Percentiles rank a stretch among this genome's conserved stretches.
Conservation (phyloP, 2,888 invertebrate genomes). For the Mesorhabditis sp. region DNA sequence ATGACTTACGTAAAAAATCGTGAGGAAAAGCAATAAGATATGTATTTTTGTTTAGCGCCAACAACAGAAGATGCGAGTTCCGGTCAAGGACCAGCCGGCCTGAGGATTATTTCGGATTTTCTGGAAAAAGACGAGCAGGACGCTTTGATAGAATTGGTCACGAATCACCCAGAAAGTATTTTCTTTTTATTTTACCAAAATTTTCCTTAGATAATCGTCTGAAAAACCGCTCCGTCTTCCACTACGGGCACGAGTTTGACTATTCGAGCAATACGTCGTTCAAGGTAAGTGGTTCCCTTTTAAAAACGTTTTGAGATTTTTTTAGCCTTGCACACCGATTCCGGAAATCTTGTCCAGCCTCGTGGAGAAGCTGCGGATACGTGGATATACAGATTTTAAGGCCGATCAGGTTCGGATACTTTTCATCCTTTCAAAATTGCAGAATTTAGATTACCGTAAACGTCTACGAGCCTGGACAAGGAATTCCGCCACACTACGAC, state of each 20-base stretch:
- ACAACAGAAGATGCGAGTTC: neutral
- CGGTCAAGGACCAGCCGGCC: neutral
- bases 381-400: slow-evolving; percentile 19
- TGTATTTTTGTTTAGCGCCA: neutral
- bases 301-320: too few relatives aligned
- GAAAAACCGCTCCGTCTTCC: slow-evolving; percentile 51
- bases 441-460: slow-evolving; percentile 59
- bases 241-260: slow-evolving; percentile 52
- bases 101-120: neutral
- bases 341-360: slow-evolving; percentile 30
- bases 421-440: neutral
- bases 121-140: slow-evolving; percentile 23
- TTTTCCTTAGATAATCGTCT: slow-evolving; percentile 13
- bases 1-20: slow-evolving; percentile 32
- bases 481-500: slow-evolving; percentile 91
- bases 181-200: neutral
- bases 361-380: slow-evolving; percentile 24
- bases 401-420: slow-evolving; percentile 42
- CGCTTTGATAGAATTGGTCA: slow-evolving; percentile 18
- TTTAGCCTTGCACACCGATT: slow-evolving; percentile 23
- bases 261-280: slow-evolving; percentile 44
- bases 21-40: slow-evolving; percentile 13
- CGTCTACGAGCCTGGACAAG: slow-evolving; percentile 62
- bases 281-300: slow-evolving; percentile 15
- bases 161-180: slow-evolving; percentile 21